Conservation (phyloP, 2,797 vertebrate genomes). For the Gymnothorax javanicus region DNA sequence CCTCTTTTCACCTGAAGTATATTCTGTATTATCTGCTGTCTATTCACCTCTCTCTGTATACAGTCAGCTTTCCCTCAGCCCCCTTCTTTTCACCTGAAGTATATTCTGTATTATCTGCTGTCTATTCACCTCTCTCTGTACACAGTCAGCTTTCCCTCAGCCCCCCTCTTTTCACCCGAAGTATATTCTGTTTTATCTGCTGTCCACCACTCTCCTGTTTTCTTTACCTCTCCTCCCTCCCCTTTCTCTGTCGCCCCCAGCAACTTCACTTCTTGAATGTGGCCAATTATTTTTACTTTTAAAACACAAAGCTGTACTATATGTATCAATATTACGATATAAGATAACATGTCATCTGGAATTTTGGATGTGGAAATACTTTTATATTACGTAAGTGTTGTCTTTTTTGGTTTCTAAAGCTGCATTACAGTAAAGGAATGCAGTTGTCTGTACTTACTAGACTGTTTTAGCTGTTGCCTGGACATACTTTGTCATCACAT, state of each 20-base stretch:
- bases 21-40: neutral
- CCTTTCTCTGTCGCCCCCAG: neutral
- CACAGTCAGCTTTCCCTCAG: neutral
- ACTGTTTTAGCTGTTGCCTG: no score
- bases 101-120: neutral
- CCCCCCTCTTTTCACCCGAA: neutral
- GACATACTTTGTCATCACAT: no score
- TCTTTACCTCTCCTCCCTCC: neutral
- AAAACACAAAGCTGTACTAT: neutral
- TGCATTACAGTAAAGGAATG: no score
- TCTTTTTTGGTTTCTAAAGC: no score
- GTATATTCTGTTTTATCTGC: no score
- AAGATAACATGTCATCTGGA: no score
- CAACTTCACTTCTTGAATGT: neutral
- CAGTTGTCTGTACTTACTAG: no score
- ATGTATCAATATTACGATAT: neutral
- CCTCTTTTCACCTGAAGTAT: no score
- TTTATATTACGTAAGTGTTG: no score
- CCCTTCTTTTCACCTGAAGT: neutral
- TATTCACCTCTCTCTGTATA: neutral
- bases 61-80: neutral
- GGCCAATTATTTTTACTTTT: neutral
- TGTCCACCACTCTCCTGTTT: neutral
- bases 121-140: neutral
- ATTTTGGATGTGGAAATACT: no score